Base-by-base conservation (phyloP, 2,113 vertebrate species). In the Mixornis gularis region DNA sequence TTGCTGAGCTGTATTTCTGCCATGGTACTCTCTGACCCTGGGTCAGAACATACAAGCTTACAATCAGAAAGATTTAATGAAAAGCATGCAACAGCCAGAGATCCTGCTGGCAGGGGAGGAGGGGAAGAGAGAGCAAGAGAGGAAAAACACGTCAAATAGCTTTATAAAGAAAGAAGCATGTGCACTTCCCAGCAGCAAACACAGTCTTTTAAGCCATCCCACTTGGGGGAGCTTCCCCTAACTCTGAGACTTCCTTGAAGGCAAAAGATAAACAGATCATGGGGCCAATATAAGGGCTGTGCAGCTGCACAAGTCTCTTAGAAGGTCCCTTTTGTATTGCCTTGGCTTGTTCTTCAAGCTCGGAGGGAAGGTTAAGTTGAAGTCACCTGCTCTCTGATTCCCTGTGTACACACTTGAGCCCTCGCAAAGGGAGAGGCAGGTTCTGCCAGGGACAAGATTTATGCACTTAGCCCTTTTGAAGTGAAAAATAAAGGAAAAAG, bases 11-110 rank as follows among this genome's bases (percentile, higher is more conserved):
- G 79, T 89, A 85, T 79, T 87, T 84, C 79, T 70, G 83, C 85
- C 68, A 36, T 32, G 46, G 85, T 79, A 84, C 66, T 70, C 84
- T 87, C 44, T 94, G 94, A 95, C 90, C 89, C 81, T 40, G 59
- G 81, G 88, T 92, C 90, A 93, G 91, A 90, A 85, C 70, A 79
- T 69, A 92, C 83, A 78, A 69, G 60, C 78, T 72, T 65, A 40
- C 71, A 90, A 65, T 92, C 93, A 95, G 84, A 84, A 87, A 93
- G 85, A 92, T 83, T 92, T 97, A 96, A 95, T 91, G 80, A 95
- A 95, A 92, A 90, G 83, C 82, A 93, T 84, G 49, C 92, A 78
- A 60, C 8, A 9, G 77, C 51, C 89, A 89, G 84, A 89, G 73
- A 87, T 85, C 56, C 62, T 90, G 88, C 90, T 96, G 83, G 87